These are phyloP conservation scores for Trichonephila clavipes DNA, from an alignment of 1,140 invertebrate genomes.

Conservation along the genomic window DNA sequence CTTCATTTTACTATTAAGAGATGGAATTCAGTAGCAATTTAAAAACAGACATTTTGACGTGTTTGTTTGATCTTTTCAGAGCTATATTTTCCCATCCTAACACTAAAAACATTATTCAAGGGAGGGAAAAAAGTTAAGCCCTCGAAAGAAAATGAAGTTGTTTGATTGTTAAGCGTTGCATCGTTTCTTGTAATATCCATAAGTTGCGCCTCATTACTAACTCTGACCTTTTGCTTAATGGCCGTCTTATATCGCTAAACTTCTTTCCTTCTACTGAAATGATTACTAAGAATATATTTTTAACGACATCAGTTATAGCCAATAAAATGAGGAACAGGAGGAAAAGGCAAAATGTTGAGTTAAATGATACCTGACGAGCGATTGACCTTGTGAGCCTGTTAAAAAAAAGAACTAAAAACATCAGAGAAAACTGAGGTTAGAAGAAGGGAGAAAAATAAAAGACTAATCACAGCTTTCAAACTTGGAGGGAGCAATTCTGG, in stretches of 20 bases:
- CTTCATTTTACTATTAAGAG: no score
- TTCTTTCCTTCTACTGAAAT: constrained; percentile 44
- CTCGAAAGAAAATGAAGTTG: constrained; percentile 46
- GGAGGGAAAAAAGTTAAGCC: not conserved
- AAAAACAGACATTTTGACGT: no score
- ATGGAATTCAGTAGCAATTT: no score
- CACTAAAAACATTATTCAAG: not conserved
- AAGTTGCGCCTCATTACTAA: constrained; percentile 74
- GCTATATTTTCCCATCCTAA: not conserved
- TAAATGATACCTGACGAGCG: constrained; percentile 75
- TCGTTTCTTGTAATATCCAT: constrained; percentile 65
- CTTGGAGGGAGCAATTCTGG: constrained; percentile 38
- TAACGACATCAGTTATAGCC: constrained; percentile 73
- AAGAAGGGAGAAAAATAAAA: constrained; percentile 48
- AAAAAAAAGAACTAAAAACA: constrained; percentile 36
- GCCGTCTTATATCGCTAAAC: constrained; percentile 46
- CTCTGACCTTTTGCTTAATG: constrained; percentile 72
- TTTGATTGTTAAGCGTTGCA: constrained; percentile 57
- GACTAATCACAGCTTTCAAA: constrained; percentile 65
- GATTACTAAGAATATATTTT: constrained; percentile 73
- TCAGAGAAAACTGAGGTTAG: constrained; percentile 60
- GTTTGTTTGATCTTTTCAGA: not conserved
- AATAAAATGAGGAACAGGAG: constrained; percentile 64
- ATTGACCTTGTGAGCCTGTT: constrained; percentile 66
- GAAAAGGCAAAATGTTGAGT: constrained; percentile 56